phyloP scores from a whole-genome alignment of 2,113 vertebrate species.

The Zootoca vivipara region DNA sequence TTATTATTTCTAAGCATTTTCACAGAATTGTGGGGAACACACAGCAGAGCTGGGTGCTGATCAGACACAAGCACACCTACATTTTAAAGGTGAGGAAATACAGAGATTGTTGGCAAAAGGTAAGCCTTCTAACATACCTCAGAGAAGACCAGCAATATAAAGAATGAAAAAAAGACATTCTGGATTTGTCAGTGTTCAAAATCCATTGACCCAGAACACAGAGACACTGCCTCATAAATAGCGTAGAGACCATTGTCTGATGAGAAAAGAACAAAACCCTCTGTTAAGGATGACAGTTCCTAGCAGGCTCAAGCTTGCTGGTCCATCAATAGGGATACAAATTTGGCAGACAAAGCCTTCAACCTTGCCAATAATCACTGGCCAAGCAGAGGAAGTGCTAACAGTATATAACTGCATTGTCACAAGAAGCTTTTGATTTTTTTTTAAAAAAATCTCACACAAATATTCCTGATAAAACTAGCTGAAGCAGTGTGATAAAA shows the following conservation, averaged over 20 bases:
- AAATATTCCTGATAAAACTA: slow-evolving; percentile 30
- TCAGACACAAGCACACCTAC: background rate
- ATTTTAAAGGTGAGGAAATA: background rate
- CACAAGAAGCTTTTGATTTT: slow-evolving; percentile 46
- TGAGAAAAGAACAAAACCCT: slow-evolving; percentile 58
- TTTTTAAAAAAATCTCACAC: background rate
- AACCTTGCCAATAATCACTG: slow-evolving; percentile 57
- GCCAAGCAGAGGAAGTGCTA: slow-evolving; percentile 43
- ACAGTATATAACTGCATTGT: slow-evolving; percentile 47
- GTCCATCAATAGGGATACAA: slow-evolving; percentile 56
- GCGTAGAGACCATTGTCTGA: slow-evolving; percentile 60
- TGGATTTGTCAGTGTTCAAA: slow-evolving; percentile 71
- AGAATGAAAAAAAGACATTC: slow-evolving; percentile 59
- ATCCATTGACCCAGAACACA: slow-evolving; percentile 70
- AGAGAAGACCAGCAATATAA: slow-evolving; percentile 50
- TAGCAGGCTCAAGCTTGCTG: slow-evolving; percentile 59
- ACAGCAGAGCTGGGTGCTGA: background rate
- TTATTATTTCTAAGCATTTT: background rate
- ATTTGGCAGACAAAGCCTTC: slow-evolving; percentile 40
- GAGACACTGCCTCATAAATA: slow-evolving; percentile 72
- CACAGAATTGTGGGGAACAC: background rate
- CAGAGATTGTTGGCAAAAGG: slow-evolving; percentile 44
- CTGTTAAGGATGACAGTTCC: slow-evolving; percentile 63
- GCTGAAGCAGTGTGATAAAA: slow-evolving; percentile 22
- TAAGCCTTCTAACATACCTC: slow-evolving; percentile 56